Conservation (phyloP, 1,140 invertebrate species). For the Dryas iulia region DNA sequence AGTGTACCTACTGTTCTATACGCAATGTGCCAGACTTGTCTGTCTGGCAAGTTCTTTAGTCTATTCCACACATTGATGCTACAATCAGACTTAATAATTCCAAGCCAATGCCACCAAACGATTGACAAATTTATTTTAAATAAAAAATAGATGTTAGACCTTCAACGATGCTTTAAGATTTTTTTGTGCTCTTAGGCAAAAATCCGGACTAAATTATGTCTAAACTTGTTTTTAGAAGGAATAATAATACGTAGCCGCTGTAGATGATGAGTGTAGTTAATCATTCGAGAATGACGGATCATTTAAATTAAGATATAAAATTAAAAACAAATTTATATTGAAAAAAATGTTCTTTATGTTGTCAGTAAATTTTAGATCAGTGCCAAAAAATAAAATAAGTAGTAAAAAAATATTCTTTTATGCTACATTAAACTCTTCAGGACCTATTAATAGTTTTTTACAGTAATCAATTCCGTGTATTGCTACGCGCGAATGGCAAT, state of each 20-base stretch:
- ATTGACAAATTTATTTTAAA: constrained; percentile 1
- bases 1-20: constrained; percentile 39
- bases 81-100: constrained; percentile 16
- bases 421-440: not conserved
- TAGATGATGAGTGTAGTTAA: not conserved
- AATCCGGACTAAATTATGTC: not conserved
- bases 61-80: constrained; percentile 26
- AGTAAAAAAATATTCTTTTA: not conserved
- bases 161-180: not conserved
- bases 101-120: not conserved
- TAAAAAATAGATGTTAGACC: not conserved
- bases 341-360: not conserved
- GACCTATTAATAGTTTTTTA: constrained; percentile 1
- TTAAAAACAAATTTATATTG: not conserved
- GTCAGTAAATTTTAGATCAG: not conserved
- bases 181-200: not conserved
- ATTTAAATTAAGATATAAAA: not conserved
- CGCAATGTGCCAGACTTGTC: constrained; percentile 40
- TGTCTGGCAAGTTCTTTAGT: constrained; percentile 37
- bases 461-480: constrained; percentile 5
- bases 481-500: constrained; percentile 6
- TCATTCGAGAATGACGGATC: not conserved
- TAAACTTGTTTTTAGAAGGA: not conserved
- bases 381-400: not conserved
- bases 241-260: not conserved